Evolutionary conservation across 2,797 vertebrate species (phyloP).

Genomic region (Sebastes alutus): DNA sequence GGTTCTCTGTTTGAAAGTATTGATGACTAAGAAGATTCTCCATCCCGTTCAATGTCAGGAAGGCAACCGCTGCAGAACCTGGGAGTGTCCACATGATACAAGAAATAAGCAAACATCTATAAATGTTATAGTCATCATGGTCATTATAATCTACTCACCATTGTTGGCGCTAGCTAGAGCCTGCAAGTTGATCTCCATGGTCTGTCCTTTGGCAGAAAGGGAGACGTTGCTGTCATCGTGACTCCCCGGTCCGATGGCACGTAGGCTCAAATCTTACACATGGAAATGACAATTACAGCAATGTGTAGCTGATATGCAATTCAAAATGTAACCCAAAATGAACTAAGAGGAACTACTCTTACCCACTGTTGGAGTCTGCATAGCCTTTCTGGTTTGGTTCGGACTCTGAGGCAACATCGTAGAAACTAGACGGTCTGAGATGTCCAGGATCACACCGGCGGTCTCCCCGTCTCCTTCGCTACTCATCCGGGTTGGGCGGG

Average conservation of each 20-base stretch:
- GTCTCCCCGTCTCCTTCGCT: conserved; percentile 36
- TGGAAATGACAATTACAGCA: background rate
- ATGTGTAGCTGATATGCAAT: background rate
- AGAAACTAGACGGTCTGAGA: conserved; percentile 57
- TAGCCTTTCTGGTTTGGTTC: conserved; percentile 23
- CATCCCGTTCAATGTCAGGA: conserved; percentile 66
- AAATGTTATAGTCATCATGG: background rate
- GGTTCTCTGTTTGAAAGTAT: conserved; percentile 63
- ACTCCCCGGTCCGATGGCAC: conserved; percentile 3
- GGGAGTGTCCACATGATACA: background rate
- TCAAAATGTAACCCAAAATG: background rate
- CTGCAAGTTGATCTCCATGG: conserved; percentile 61
- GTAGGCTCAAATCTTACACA: conserved; percentile 36
- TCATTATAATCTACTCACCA: conserved; percentile 42
- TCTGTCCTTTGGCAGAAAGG: conserved; percentile 51
- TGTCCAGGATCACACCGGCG: conserved; percentile 55
- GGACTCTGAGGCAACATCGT: conserved; percentile 10
- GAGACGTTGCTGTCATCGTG: background rate
- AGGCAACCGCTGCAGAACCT: conserved; percentile 69
- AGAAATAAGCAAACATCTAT: background rate
- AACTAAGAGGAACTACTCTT: background rate
- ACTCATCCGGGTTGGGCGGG: background rate
- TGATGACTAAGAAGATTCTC: conserved; percentile 66
- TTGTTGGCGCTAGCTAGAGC: conserved; percentile 57
- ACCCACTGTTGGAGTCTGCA: conserved; percentile 57